Percentiles rank a stretch among this genome's conserved stretches.
phyloP scores from a whole-genome alignment of 2,797 vertebrate species.

The Megaceryle alcyon region DNA sequence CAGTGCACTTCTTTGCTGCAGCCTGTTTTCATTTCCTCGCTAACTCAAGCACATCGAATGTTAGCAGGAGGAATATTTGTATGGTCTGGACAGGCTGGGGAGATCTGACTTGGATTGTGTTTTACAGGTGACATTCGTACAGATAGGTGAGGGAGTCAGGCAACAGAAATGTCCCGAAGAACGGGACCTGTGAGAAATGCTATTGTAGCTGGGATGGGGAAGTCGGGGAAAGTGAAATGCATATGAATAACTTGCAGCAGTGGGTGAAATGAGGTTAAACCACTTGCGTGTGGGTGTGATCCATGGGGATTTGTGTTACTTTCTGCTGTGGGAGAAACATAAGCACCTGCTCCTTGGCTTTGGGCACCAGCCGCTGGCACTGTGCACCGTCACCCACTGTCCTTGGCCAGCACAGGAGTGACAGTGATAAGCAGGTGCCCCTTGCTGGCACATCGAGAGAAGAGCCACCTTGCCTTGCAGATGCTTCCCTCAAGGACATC shows the following conservation, averaged over 20 bases:
- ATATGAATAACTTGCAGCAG: not conserved
- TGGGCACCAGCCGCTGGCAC: not conserved
- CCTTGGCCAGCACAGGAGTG: not conserved
- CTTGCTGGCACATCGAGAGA: not conserved
- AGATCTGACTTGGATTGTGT: not conserved
- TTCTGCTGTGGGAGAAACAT: not conserved
- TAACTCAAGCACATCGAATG: constrained; percentile 28
- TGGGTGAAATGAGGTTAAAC: not conserved
- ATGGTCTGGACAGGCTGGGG: not conserved
- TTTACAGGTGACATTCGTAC: not conserved
- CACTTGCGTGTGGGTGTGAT: not conserved
- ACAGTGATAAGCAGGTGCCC: not conserved
- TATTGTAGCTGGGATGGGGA: not conserved
- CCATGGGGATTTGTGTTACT: not conserved
- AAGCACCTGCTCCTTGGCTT: rapidly evolving
- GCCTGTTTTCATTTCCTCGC: constrained; percentile 47
- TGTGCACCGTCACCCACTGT: rapidly evolving
- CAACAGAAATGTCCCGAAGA: not conserved
- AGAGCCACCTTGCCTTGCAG: not conserved
- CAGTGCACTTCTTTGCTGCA: not conserved
- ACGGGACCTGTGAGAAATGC: not conserved
- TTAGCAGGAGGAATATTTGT: not conserved
- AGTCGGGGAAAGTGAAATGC: not conserved
- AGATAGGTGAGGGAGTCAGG: not conserved
- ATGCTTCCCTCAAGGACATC: not conserved